Percentiles rank a stretch among this genome's conserved stretches.
Evolutionary conservation across 2,797 vertebrate species (phyloP).

Genomic region (Acropternis orthonyx): DNA sequence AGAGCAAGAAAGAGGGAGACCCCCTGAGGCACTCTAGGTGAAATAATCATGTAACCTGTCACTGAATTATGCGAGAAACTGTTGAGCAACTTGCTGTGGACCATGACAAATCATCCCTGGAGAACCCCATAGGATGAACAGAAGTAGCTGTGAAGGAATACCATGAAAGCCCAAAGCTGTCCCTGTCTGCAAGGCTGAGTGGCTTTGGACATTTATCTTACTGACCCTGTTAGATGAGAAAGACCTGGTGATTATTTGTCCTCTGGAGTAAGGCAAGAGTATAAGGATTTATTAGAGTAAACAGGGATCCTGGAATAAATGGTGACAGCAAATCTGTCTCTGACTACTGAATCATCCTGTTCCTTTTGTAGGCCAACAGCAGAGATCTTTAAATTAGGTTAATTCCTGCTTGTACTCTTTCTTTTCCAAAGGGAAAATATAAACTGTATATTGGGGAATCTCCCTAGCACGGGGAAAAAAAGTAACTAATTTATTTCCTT

Average conservation of each 20-base stretch:
- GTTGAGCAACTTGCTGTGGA: not conserved
- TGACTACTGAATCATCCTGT: not conserved
- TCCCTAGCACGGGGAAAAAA: not conserved
- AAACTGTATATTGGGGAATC: not conserved
- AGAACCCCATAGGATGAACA: not conserved
- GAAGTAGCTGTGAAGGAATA: not conserved
- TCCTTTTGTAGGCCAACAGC: not conserved
- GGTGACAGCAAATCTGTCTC: constrained; percentile 6
- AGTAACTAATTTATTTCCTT: not conserved
- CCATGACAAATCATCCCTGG: not conserved
- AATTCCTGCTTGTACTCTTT: not conserved
- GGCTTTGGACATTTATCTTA: not conserved
- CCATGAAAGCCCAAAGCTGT: not conserved
- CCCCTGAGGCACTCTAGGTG: not conserved
- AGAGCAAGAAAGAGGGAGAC: not conserved
- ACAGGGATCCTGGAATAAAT: not conserved
- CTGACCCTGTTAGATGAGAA: not conserved
- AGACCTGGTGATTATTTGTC: not conserved
- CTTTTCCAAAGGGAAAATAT: not conserved
- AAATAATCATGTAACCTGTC: constrained; percentile 5
- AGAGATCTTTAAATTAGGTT: not conserved
- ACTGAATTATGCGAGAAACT: not conserved
- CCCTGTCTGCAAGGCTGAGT: not conserved
- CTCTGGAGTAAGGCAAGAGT: not conserved
- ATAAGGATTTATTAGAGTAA: not conserved